Evolutionary conservation across 2,113 vertebrate species (phyloP).

Genomic region (Cathartes aura): DNA sequence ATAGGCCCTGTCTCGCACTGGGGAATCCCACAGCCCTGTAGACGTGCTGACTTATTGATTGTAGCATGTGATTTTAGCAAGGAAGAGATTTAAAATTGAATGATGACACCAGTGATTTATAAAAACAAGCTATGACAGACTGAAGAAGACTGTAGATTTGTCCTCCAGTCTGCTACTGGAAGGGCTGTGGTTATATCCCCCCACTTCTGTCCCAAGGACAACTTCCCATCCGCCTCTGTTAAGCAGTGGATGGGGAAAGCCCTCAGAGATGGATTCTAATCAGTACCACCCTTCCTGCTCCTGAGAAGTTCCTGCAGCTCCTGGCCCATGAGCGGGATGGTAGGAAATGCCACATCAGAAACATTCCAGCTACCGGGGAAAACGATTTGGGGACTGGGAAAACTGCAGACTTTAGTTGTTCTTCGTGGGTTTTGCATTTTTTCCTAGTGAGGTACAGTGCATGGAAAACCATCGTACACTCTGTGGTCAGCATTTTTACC

Average conservation of each 20-base stretch:
- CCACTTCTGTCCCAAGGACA: background rate
- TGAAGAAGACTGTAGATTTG: background rate
- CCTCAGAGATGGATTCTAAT: background rate
- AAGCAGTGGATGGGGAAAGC: background rate
- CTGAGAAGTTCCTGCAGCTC: background rate
- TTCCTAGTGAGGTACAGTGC: constrained; percentile 75
- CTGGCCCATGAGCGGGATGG: fast-evolving
- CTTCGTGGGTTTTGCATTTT: constrained; percentile 73
- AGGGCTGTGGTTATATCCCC: background rate
- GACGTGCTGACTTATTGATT: background rate
- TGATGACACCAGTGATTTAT: background rate
- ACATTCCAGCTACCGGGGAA: background rate
- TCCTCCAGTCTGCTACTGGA: background rate
- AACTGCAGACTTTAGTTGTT: constrained; percentile 32
- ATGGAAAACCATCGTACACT: constrained; percentile 33
- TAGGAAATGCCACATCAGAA: constrained; percentile 31
- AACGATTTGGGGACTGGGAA: background rate
- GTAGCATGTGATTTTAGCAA: background rate
- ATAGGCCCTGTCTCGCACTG: background rate
- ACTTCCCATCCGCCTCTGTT: background rate
- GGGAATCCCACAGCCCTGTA: background rate
- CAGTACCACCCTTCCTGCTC: background rate
- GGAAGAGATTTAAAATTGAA: background rate
- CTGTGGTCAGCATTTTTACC: constrained; percentile 58
- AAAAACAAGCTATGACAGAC: background rate